phyloP scores from a whole-genome alignment of 2,888 invertebrate species.

The Chromoteleia sp. region DNA sequence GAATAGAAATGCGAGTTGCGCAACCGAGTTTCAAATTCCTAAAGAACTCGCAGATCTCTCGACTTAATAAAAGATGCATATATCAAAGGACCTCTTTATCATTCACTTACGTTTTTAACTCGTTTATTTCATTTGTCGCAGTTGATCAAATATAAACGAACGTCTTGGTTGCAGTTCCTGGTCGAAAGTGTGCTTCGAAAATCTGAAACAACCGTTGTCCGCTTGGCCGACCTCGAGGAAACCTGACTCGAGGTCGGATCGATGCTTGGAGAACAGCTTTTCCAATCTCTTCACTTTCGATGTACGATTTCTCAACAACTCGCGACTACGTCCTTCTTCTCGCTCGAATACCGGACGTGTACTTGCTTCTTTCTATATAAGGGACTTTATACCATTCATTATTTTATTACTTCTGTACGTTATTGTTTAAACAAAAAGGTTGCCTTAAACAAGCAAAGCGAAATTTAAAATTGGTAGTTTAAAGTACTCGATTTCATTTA shows the following conservation, averaged over 20 bases:
- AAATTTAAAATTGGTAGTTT: no score
- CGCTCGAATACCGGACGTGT: conserved; percentile 45
- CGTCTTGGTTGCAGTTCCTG: conserved; percentile 27
- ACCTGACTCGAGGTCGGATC: conserved; percentile 67
- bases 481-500: no score
- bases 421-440: no score
- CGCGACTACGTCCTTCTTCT: conserved; percentile 58
- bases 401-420: no score
- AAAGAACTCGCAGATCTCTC: no score
- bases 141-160: neutral
- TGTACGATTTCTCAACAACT: conserved; percentile 64
- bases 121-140: neutral
- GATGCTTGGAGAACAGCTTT: conserved; percentile 66
- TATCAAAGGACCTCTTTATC: no score
- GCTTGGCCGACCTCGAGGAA: conserved; percentile 59
- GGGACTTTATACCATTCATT: conserved; percentile 41
- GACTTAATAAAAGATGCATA: no score
- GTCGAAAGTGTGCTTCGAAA: conserved; percentile 19
- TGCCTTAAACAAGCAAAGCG: no score
- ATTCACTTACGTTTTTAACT: no score
- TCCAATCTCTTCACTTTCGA: conserved; percentile 69
- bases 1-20: no score
- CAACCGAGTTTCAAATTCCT: no score
- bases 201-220: conserved; percentile 24
- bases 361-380: conserved; percentile 53